Conservation (phyloP, 2,888 invertebrate genomes). For the Nomada lathburiana region DNA sequence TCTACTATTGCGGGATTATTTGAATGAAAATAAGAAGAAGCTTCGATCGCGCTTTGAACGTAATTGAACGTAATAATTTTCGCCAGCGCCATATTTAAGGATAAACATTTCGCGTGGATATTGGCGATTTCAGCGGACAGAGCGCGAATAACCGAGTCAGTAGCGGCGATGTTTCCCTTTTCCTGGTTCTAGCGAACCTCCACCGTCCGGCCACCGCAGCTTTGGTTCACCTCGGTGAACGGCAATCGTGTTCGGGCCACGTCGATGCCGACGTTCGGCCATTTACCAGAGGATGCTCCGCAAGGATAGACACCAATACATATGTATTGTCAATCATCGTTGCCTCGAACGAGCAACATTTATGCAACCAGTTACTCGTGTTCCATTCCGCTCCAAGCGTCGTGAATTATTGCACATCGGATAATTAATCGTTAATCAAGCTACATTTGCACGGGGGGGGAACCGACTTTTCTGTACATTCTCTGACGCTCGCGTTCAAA, state of each 20-base stretch:
- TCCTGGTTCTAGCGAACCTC: background rate
- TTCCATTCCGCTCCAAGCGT: slow-evolving; percentile 4
- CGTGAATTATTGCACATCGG: too few species aligned
- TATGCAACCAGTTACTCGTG: slow-evolving; percentile 3
- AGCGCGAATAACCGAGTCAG: background rate
- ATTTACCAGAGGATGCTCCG: slow-evolving; percentile 48
- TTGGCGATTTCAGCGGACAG: slow-evolving; percentile 18
- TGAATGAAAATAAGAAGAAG: too few species aligned
- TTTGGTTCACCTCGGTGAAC: slow-evolving; percentile 72
- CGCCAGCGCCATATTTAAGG: background rate
- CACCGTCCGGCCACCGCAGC: background rate
- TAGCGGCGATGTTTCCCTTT: background rate
- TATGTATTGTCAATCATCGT: slow-evolving; percentile 35
- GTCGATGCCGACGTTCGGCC: slow-evolving; percentile 55
- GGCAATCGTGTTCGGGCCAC: slow-evolving; percentile 71
- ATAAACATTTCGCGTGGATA: background rate
- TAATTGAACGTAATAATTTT: too few species aligned
- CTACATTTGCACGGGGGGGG: background rate
- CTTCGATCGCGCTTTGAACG: too few species aligned
- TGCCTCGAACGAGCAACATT: background rate
- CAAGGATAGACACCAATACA: slow-evolving; percentile 43
- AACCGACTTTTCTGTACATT: background rate
- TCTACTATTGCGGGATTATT: too few species aligned
- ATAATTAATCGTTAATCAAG: background rate
- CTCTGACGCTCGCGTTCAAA: too few species aligned